A percentile compares a stretch with the other conserved stretches of the same genome.
Conservation (phyloP, 1,140 invertebrate genomes). For the Orius insidiosus region DNA sequence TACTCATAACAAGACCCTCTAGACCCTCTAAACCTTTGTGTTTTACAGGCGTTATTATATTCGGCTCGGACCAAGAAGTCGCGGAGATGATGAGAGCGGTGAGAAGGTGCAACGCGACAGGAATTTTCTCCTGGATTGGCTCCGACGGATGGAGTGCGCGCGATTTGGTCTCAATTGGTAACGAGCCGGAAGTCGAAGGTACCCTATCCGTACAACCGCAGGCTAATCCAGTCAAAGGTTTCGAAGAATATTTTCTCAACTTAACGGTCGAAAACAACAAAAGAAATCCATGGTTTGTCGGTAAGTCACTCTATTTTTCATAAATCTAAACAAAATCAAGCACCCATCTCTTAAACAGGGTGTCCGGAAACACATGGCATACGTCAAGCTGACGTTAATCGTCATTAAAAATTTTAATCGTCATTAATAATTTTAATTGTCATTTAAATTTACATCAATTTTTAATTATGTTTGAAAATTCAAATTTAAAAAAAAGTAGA, state of each 20-base stretch:
- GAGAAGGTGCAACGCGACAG: slow-evolving; percentile 68
- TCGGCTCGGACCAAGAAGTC: slow-evolving; percentile 91
- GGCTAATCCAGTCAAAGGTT: slow-evolving; percentile 68
- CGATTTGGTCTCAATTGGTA: slow-evolving; percentile 70
- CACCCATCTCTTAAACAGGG: too few relatives aligned
- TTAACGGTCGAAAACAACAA: slow-evolving; percentile 71
- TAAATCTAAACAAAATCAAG: too few relatives aligned
- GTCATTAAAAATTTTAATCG: too few relatives aligned
- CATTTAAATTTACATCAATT: too few relatives aligned
- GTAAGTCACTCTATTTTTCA: too few relatives aligned
- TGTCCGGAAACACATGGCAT: too few relatives aligned
- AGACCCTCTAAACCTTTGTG: slow-evolving; percentile 11
- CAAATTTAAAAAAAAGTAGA: too few relatives aligned
- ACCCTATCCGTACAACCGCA: slow-evolving; percentile 80
- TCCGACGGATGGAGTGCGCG: slow-evolving; percentile 85
- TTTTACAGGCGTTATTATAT: slow-evolving; percentile 76
- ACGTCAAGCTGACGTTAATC: too few relatives aligned
- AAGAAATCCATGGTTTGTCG: slow-evolving; percentile 83
- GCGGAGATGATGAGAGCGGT: slow-evolving; percentile 85
- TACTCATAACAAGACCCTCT: neutral
- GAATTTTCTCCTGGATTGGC: slow-evolving; percentile 84
- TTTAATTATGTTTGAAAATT: too few relatives aligned
- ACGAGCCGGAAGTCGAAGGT: slow-evolving; percentile 58
- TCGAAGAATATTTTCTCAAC: slow-evolving; percentile 71
- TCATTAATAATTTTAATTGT: too few relatives aligned